Evolutionary conservation across 2,888 invertebrate genomes (phyloP).

Genomic region (Campopleginae sp.): DNA sequence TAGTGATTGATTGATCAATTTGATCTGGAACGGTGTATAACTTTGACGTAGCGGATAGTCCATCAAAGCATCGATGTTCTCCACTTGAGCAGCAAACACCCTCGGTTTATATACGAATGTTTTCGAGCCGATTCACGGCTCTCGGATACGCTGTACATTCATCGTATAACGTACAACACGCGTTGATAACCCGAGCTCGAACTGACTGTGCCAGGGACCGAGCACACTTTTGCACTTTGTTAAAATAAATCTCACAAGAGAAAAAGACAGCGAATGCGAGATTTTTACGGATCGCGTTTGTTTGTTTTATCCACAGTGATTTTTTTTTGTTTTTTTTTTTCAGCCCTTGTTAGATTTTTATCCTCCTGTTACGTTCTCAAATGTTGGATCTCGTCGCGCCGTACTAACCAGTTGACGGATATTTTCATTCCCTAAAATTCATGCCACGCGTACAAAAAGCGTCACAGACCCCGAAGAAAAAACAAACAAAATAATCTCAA

Average conservation of each 20-base stretch:
- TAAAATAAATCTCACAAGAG: constrained; percentile 63
- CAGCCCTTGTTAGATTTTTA: neutral
- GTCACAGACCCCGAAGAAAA: neutral
- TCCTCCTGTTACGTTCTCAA: constrained; percentile 5
- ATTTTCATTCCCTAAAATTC: constrained; percentile 47
- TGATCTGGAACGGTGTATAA: neutral
- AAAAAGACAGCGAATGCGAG: neutral
- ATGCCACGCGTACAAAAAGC: constrained; percentile 41
- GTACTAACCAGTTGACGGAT: constrained; percentile 48
- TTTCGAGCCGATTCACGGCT: constrained; percentile 49
- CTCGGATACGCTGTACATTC: constrained; percentile 34
- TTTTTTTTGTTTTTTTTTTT: constrained; percentile 17
- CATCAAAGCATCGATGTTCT: constrained; percentile 50
- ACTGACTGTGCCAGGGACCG: neutral
- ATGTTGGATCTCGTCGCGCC: constrained; percentile 31
- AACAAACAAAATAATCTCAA: neutral
- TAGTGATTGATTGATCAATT: constrained; percentile 4
- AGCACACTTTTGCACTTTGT: constrained; percentile 61
- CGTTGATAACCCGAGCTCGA: constrained; percentile 43
- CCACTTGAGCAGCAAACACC: constrained; percentile 41
- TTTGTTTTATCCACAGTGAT: constrained; percentile 20
- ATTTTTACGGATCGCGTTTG: constrained; percentile 28
- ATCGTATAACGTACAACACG: constrained; percentile 34
- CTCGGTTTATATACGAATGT: constrained; percentile 55
- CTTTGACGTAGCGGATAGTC: constrained; percentile 5